A percentile compares a stretch with the other conserved stretches of the same genome.
These are phyloP conservation scores for Epicauta chinensis DNA, from an alignment of 1,140 invertebrate genomes.

Conservation along the genomic window DNA sequence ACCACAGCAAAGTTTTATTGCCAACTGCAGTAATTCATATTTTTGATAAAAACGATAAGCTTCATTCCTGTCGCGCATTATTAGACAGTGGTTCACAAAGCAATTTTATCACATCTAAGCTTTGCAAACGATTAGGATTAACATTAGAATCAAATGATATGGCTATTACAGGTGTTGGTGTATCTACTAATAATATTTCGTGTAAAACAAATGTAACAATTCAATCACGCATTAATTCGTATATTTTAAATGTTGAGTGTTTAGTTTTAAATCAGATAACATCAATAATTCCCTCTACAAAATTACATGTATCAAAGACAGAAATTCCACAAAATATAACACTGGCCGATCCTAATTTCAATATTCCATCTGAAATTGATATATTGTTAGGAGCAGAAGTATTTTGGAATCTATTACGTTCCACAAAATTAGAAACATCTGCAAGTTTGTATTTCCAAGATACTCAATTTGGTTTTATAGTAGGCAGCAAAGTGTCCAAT, in stretches of 20 bases:
- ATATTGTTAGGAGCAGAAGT: slow-evolving; percentile 2
- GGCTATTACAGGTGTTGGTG: neutral
- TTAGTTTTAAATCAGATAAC: neutral
- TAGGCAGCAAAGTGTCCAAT: neutral
- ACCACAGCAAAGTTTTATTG: neutral
- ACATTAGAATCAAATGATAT: neutral
- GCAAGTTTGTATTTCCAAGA: neutral
- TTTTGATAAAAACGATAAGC: neutral
- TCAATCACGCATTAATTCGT: neutral
- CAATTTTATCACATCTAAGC: neutral
- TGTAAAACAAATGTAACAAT: slow-evolving; percentile 2
- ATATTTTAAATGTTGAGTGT: slow-evolving; percentile 1
- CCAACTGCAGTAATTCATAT: neutral
- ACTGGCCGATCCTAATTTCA: slow-evolving; percentile 3
- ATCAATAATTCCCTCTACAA: neutral
- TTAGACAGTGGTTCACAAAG: neutral
- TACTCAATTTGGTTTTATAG: neutral
- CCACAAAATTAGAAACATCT: neutral
- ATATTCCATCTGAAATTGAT: neutral
- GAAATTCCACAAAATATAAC: neutral
- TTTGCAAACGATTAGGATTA: neutral
- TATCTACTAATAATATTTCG: neutral
- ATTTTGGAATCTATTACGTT: neutral
- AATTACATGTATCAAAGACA: neutral
- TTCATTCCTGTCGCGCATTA: neutral